A percentile compares a stretch with the other conserved stretches of the same genome.
phyloP scores from a whole-genome alignment of 2,113 vertebrate genomes.

The Bombycilla garrulus region DNA sequence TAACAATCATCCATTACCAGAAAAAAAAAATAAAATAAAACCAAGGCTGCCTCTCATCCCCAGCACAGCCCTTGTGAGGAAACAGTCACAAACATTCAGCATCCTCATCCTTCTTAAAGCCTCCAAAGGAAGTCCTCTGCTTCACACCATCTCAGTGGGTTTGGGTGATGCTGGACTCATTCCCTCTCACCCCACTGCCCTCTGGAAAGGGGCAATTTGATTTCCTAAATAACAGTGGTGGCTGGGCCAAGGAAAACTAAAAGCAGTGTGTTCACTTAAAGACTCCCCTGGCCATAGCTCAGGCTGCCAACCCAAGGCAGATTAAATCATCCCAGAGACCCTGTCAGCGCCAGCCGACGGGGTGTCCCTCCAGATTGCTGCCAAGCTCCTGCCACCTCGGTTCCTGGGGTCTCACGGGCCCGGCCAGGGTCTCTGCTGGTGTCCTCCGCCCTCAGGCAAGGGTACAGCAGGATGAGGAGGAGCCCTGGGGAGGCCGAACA shows the following conservation, averaged over 20 bases:
- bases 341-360: not conserved
- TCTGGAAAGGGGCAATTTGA: not conserved
- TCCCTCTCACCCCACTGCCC: not conserved
- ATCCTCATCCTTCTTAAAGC: not conserved
- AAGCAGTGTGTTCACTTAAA: slow-evolving; percentile 39
- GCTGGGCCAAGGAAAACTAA: slow-evolving; percentile 57
- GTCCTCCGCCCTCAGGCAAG: not conserved
- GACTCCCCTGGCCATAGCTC: not conserved
- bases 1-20: slow-evolving; percentile 48
- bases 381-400: not conserved
- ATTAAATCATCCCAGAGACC: slow-evolving; percentile 44
- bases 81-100: not conserved
- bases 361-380: not conserved
- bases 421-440: not conserved
- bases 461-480: rapidly evolving
- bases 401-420: not conserved
- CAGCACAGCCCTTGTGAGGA: slow-evolving; percentile 18
- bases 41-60: not conserved
- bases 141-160: not conserved
- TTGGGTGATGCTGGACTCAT: not conserved
- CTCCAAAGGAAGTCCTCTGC: not conserved
- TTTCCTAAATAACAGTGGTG: slow-evolving; percentile 60
- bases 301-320: slow-evolving; percentile 13
- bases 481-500: not conserved
- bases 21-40: not conserved